Conservation (phyloP, 1,140 invertebrate genomes). For the Geopemphigus sp. region DNA sequence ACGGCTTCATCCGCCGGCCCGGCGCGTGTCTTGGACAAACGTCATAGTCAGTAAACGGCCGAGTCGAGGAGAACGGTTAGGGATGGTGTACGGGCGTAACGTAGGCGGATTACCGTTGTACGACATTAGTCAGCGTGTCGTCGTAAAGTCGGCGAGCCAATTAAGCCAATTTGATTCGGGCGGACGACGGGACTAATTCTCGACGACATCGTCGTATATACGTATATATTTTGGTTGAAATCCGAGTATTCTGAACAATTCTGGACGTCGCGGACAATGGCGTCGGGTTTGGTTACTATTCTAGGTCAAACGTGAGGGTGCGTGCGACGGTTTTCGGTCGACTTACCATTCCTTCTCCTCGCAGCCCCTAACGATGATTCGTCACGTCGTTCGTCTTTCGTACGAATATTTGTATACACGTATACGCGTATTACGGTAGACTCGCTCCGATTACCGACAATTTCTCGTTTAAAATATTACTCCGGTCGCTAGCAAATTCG, state of each 20-base stretch:
- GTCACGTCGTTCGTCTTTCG: too few species aligned
- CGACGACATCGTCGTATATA: background rate
- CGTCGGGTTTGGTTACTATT: too few species aligned
- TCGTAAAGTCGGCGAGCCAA: background rate
- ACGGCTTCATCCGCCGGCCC: background rate
- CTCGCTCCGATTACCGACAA: too few species aligned
- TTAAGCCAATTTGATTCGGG: slow-evolving; percentile 14
- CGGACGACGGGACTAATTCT: background rate
- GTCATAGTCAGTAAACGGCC: background rate
- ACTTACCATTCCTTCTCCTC: too few species aligned
- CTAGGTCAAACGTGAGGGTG: background rate
- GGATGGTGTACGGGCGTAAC: too few species aligned
- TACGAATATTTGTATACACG: too few species aligned
- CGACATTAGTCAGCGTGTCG: background rate
- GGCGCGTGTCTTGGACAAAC: background rate
- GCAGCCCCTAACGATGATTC: too few species aligned
- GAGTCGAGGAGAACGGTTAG: too few species aligned
- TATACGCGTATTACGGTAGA: too few species aligned
- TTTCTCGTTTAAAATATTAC: too few species aligned
- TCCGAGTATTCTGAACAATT: background rate
- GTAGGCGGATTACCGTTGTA: background rate
- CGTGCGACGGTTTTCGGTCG: background rate
- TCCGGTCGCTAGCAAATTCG: too few species aligned
- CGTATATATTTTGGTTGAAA: background rate
- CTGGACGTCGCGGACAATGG: background rate